phyloP scores from a whole-genome alignment of 2,888 invertebrate genomes.

The Sylvicola fuscatus region DNA sequence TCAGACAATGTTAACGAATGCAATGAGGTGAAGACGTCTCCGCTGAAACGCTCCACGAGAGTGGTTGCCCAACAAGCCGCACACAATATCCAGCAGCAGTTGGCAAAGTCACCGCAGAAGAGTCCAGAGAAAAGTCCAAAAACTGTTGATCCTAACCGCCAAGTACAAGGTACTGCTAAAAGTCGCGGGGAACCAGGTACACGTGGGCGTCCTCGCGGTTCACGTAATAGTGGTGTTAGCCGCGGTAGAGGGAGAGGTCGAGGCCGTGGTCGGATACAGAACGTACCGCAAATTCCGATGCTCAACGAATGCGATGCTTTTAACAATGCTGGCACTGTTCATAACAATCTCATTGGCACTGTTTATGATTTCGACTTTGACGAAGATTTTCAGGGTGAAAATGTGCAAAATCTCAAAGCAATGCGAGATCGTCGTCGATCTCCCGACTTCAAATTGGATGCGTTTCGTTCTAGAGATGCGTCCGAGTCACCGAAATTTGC shows the following conservation, averaged over 20 bases:
- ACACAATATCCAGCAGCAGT: slow-evolving; percentile 11
- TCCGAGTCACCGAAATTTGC: slow-evolving; percentile 35
- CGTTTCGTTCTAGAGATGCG: slow-evolving; percentile 28
- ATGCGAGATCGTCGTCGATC: slow-evolving; percentile 61
- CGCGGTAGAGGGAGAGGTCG: slow-evolving; percentile 24
- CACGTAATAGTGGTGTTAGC: slow-evolving; percentile 10
- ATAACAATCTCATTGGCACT: slow-evolving; percentile 63
- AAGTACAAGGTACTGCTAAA: slow-evolving; percentile 16
- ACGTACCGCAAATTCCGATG: slow-evolving; percentile 9
- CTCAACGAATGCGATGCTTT: slow-evolving; percentile 4
- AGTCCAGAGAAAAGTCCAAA: slow-evolving; percentile 45
- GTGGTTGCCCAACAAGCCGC: slow-evolving; percentile 7
- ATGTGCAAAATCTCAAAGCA: slow-evolving; percentile 54
- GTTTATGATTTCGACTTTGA: slow-evolving; percentile 74
- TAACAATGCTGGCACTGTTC: slow-evolving; percentile 26
- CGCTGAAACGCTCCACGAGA: slow-evolving; percentile 2
- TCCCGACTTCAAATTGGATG: slow-evolving; percentile 40
- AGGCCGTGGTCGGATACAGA: slow-evolving; percentile 15
- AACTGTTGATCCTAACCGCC: slow-evolving; percentile 17
- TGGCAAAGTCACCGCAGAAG: slow-evolving; percentile 41
- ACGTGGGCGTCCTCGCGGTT: too few species aligned
- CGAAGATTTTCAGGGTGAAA: slow-evolving; percentile 57
- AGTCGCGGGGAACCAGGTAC: slow-evolving; percentile 12
- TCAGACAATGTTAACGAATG: too few species aligned
- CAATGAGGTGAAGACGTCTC: too few species aligned